Conservation (phyloP, 2,888 invertebrate species). For the Chymomyza fuscimana region DNA sequence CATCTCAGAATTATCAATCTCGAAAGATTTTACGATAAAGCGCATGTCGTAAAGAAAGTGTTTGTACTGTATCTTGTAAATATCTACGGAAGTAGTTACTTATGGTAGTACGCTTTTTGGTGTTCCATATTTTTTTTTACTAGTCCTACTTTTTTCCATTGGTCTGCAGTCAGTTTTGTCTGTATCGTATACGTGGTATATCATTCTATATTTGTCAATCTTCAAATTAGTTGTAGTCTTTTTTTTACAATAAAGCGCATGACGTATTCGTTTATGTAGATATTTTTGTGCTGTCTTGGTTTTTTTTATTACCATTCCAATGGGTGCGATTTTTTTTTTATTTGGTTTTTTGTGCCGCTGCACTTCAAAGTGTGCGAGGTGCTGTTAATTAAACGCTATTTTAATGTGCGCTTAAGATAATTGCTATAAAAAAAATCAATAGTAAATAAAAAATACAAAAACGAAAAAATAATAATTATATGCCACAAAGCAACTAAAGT, state of each 20-base stretch:
- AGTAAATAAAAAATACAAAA: conserved; percentile 30
- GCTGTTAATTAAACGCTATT: conserved; percentile 63
- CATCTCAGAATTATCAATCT: too few relatives aligned
- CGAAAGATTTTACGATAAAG: too few relatives aligned
- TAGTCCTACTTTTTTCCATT: too few relatives aligned
- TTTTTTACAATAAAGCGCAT: background rate
- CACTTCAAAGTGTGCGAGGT: conserved; percentile 56
- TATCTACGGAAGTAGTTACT: too few relatives aligned
- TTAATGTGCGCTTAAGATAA: conserved; percentile 67
- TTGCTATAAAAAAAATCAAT: conserved; percentile 47
- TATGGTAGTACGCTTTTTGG: too few relatives aligned
- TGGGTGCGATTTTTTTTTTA: conserved; percentile 8
- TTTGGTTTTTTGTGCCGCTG: conserved; percentile 40
- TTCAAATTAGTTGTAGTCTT: too few relatives aligned
- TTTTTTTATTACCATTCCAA: conserved; percentile 5
- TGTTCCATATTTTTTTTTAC: too few relatives aligned
- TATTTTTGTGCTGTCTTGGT: background rate
- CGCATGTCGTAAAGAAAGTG: too few relatives aligned
- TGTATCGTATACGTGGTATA: too few relatives aligned
- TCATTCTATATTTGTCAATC: too few relatives aligned
- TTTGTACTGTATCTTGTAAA: too few relatives aligned
- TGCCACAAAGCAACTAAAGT: conserved; percentile 12
- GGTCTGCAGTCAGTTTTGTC: too few relatives aligned
- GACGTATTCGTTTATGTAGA: background rate
- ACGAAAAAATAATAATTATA: conserved; percentile 32